Conservation (phyloP, 92 coral and sea anemone genomes). For the Umimayanthus chanpuru region DNA sequence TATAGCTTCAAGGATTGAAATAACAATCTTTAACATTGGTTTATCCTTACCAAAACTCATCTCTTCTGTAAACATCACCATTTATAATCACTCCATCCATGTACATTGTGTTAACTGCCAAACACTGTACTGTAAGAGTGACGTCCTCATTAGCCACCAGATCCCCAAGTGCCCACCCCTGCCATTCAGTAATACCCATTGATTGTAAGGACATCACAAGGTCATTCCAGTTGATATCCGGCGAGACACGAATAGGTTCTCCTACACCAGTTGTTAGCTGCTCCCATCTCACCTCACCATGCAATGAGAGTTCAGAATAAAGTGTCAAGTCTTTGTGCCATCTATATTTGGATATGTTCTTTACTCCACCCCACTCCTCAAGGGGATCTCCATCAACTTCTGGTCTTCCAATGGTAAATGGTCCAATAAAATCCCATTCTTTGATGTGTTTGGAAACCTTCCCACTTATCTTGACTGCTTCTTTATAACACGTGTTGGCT, state of each 20-base stretch:
- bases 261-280: slow-evolving; percentile 37
- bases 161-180: slow-evolving; percentile 95
- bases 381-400: slow-evolving; percentile 98
- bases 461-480: slow-evolving; percentile 71
- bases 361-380: slow-evolving; percentile 91
- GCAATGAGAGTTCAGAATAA: slow-evolving; percentile 79
- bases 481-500: slow-evolving; percentile 84
- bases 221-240: slow-evolving; percentile 78
- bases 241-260: slow-evolving; percentile 62
- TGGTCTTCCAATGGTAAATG: slow-evolving; percentile 87
- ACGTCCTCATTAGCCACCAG: slow-evolving; percentile 78
- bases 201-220: slow-evolving; percentile 78
- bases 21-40: not conserved
- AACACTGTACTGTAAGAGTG: slow-evolving; percentile 73
- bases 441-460: slow-evolving; percentile 71
- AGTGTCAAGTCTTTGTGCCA: slow-evolving; percentile 64
- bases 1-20: too few relatives aligned
- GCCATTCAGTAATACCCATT: slow-evolving; percentile 92
- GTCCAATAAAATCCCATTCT: slow-evolving; percentile 93
- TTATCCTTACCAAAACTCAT: slow-evolving; percentile 79
- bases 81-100: slow-evolving; percentile 71
- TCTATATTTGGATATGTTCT: slow-evolving; percentile 67
- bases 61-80: slow-evolving; percentile 87
- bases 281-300: slow-evolving; percentile 82
- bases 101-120: slow-evolving; percentile 80